Evolutionary conservation across 2,113 vertebrate genomes (phyloP).

Genomic region (Sorex fumeus): DNA sequence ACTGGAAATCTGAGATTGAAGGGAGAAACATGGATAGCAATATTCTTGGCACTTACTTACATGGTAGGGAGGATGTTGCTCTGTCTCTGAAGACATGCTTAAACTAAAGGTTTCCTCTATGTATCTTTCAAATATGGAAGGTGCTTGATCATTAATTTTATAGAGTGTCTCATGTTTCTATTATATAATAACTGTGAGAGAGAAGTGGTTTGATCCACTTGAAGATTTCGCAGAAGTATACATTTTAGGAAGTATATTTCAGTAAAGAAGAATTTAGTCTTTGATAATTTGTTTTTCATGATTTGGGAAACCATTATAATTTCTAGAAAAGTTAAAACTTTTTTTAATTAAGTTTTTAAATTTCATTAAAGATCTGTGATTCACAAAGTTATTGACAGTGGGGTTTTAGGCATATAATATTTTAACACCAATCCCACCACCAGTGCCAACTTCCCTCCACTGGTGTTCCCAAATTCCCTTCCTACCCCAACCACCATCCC

Average conservation of each 20-base stretch:
- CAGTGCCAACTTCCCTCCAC: no score
- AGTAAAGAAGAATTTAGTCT: background rate
- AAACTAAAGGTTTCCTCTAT: background rate
- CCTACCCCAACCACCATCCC: no score
- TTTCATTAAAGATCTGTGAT: no score
- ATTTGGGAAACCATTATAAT: background rate
- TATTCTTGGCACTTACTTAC: background rate
- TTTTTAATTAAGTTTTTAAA: no score
- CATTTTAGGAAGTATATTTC: background rate
- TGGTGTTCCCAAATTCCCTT: no score
- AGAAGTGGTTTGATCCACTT: no score
- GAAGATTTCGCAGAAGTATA: background rate
- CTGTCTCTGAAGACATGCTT: background rate
- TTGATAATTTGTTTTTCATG: slow-evolving; percentile 1
- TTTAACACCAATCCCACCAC: no score
- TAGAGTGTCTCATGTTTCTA: background rate
- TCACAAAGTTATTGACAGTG: no score
- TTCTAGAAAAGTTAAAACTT: background rate
- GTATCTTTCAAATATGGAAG: background rate
- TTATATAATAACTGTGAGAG: no score
- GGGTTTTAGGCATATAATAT: no score
- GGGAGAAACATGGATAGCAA: background rate
- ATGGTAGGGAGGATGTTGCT: no score
- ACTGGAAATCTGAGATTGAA: background rate
- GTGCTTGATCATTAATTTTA: background rate